Evolutionary conservation across 2,888 invertebrate species (phyloP).

Genomic region (Monoplex corrugatus): DNA sequence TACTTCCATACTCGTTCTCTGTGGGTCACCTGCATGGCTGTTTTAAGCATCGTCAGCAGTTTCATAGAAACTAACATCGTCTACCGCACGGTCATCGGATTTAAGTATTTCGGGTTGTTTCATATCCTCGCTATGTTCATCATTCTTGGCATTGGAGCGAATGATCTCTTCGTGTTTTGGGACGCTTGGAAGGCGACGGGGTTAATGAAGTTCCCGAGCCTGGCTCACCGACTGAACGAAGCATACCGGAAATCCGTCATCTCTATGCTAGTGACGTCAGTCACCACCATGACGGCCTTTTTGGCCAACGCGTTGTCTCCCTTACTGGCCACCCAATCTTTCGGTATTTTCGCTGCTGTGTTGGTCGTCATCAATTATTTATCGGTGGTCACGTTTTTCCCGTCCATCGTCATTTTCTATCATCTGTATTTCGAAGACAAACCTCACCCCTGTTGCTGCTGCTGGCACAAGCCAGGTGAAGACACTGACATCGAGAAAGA

Average conservation of each 20-base stretch:
- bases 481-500: too few species aligned
- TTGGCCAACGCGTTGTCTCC: conserved; percentile 69
- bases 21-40: conserved; percentile 64
- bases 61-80: conserved; percentile 68
- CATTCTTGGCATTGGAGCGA: conserved; percentile 69
- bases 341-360: conserved; percentile 72
- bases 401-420: conserved; percentile 66
- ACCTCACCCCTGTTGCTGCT: conserved; percentile 51
- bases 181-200: conserved; percentile 68
- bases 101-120: conserved; percentile 68
- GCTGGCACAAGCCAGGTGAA: background rate
- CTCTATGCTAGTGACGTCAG: conserved; percentile 70
- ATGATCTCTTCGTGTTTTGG: conserved; percentile 70
- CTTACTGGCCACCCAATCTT: conserved; percentile 69
- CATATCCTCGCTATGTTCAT: conserved; percentile 69
- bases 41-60: conserved; percentile 66
- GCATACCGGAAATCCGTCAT: conserved; percentile 64
- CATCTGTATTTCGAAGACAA: conserved; percentile 63
- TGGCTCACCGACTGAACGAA: conserved; percentile 64
- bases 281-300: conserved; percentile 70
- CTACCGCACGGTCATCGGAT: conserved; percentile 65
- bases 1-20: conserved; percentile 67
- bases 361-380: conserved; percentile 69
- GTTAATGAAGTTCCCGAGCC: conserved; percentile 56
- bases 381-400: conserved; percentile 69